phyloP scores from a whole-genome alignment of 2,113 vertebrate species.

The Indicator maculatus region DNA sequence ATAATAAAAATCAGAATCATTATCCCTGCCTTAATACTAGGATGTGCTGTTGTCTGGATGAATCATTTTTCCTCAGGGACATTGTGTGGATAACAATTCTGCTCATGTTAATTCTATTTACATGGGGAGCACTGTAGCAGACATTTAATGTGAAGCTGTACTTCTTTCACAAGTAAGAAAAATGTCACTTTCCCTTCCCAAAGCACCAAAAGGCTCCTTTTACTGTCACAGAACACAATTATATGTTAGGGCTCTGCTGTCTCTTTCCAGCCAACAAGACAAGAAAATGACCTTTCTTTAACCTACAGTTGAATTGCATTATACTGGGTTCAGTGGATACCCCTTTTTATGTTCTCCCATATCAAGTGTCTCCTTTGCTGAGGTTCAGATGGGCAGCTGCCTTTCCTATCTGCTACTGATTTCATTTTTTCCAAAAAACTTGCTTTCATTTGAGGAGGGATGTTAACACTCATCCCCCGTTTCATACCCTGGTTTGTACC shows the following conservation, averaged over 20 bases:
- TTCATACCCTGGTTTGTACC: background rate
- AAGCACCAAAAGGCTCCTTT: conserved; percentile 44
- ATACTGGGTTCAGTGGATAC: background rate
- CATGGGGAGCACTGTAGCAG: background rate
- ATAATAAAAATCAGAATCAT: background rate
- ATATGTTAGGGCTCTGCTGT: conserved; percentile 3
- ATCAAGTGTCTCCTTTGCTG: background rate
- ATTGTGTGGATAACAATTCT: background rate
- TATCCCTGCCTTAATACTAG: background rate
- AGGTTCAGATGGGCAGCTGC: background rate
- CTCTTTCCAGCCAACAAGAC: conserved; percentile 48
- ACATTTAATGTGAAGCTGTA: background rate
- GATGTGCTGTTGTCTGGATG: background rate
- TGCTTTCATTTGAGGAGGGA: background rate
- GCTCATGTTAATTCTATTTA: conserved; percentile 33
- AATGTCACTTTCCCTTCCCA: conserved; percentile 33
- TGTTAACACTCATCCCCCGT: background rate
- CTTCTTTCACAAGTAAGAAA: conserved; percentile 17
- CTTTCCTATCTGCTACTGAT: background rate
- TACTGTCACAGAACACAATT: conserved; percentile 46
- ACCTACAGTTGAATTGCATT: conserved; percentile 47
- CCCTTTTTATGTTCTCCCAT: background rate
- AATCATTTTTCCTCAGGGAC: background rate
- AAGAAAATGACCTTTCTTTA: conserved; percentile 59
- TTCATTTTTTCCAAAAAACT: background rate